Conservation (phyloP, 2,797 vertebrate species). For the Spinus pinus region DNA sequence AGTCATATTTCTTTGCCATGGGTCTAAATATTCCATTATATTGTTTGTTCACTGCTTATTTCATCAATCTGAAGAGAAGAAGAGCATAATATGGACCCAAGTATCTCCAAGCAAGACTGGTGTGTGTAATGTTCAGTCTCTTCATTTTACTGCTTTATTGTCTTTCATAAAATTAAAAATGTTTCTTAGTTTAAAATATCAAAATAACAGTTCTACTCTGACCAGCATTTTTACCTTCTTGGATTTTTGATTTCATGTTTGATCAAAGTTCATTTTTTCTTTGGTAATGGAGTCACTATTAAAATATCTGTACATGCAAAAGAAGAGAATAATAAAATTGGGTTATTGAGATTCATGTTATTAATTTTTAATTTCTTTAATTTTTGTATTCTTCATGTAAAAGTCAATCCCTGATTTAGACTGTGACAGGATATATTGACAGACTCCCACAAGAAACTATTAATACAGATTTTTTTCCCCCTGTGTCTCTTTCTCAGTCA, state of each 20-base stretch:
- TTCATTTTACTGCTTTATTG: background rate
- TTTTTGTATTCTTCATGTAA: background rate
- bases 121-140: background rate
- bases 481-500: background rate
- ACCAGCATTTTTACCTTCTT: background rate
- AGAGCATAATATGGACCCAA: background rate
- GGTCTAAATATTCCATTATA: background rate
- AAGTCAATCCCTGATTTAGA: background rate
- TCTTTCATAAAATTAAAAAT: background rate
- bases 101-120: background rate
- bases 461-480: background rate
- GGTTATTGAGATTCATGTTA: background rate
- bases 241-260: background rate
- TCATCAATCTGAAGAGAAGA: background rate
- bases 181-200: background rate
- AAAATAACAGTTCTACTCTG: background rate
- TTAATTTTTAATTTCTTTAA: background rate
- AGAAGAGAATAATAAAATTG: background rate
- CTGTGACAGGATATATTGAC: conserved; percentile 2
- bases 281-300: background rate
- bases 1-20: background rate
- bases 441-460: conserved; percentile 17
- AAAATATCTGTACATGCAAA: background rate
- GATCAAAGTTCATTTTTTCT: background rate
- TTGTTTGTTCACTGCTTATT: background rate